Evolutionary conservation across 2,888 invertebrate species (phyloP).

Genomic region (Tyria jacobaeae): DNA sequence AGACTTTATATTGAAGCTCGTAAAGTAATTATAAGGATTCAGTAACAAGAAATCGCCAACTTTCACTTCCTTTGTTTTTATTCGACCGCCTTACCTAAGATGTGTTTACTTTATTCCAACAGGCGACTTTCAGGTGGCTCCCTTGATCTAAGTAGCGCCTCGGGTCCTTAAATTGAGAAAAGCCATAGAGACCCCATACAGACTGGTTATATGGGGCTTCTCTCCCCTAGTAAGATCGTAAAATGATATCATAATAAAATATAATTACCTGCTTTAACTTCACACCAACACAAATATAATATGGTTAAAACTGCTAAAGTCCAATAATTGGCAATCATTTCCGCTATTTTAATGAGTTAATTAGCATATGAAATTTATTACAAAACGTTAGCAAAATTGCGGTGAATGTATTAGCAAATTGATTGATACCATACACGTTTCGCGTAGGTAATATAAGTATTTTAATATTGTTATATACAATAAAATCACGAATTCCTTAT

Average conservation of each 20-base stretch:
- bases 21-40: no score
- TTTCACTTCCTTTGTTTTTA: no score
- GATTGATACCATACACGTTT: constrained; percentile 1
- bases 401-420: neutral
- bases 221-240: neutral
- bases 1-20: no score
- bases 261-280: neutral
- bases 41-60: no score
- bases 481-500: neutral
- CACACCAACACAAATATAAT: neutral
- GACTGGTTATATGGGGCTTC: neutral
- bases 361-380: neutral
- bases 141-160: no score
- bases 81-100: no score
- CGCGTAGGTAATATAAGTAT: constrained; percentile 1
- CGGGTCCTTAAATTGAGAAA: no score
- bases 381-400: neutral
- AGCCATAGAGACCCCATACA: no score
- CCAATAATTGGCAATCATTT: constrained; percentile 1
- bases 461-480: constrained; percentile 3
- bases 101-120: no score
- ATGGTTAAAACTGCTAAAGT: neutral
- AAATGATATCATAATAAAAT: neutral
- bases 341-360: neutral
- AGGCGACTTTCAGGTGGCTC: no score